Conservation (phyloP, 2,797 vertebrate species). For the Anguilla marmorata region DNA sequence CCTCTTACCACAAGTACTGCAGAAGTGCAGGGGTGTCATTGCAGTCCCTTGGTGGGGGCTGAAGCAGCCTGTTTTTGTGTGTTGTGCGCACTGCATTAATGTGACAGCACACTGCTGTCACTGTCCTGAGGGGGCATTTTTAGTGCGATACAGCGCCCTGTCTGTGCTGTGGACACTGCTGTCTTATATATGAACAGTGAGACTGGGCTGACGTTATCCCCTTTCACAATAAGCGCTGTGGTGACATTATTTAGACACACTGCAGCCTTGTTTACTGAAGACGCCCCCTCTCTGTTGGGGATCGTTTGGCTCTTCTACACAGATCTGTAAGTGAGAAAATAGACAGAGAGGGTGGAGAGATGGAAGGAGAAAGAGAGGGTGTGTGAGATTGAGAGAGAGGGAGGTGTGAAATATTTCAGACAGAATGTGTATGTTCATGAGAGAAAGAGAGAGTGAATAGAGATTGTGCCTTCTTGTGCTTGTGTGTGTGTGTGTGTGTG, state of each 20-base stretch:
- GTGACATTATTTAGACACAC: not conserved
- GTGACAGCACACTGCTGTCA: not conserved
- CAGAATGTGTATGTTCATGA: not conserved
- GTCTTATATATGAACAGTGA: not conserved
- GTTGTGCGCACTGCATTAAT: not conserved
- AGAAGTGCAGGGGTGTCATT: not conserved
- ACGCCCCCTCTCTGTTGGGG: not conserved
- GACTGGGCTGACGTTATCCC: not conserved
- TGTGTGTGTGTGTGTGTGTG: slow-evolving; percentile 1
- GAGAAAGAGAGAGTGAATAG: not conserved
- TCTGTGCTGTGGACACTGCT: not conserved
- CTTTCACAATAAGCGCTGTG: not conserved
- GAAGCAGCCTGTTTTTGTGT: not conserved
- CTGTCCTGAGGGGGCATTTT: slow-evolving; percentile 10
- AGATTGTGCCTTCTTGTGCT: not conserved
- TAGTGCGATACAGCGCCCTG: not conserved
- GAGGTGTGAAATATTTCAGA: not conserved
- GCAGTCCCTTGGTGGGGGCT: not conserved
- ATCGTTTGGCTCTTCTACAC: not conserved
- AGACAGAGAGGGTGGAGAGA: not conserved
- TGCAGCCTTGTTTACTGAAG: not conserved
- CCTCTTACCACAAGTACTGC: not conserved
- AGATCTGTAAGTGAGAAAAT: not conserved
- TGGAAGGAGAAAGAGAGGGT: not conserved
- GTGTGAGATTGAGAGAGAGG: not conserved